phyloP scores from a whole-genome alignment of 2,888 invertebrate species.

The Hypomecis atomaria region DNA sequence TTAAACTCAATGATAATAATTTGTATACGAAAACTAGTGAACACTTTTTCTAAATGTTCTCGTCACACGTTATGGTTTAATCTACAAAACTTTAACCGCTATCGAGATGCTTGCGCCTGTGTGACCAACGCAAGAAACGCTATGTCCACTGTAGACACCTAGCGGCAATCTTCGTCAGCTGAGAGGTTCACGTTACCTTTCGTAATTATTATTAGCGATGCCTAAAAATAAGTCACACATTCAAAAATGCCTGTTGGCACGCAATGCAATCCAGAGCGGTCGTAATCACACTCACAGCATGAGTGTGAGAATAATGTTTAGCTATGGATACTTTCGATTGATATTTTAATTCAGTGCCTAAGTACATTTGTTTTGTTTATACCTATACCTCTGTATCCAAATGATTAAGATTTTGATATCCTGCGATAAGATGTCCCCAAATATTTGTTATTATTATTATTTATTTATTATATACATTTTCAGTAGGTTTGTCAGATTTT shows the following conservation, averaged over 20 bases:
- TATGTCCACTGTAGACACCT: slow-evolving; percentile 49
- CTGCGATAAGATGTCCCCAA: too few relatives aligned
- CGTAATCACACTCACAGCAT: slow-evolving; percentile 69
- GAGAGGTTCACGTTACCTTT: slow-evolving; percentile 82
- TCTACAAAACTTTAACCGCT: background rate
- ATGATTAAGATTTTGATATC: too few relatives aligned
- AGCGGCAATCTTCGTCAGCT: slow-evolving; percentile 59
- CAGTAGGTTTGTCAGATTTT: too few relatives aligned
- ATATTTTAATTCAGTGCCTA: background rate
- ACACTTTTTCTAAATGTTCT: too few relatives aligned
- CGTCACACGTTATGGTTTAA: background rate
- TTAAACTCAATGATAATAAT: too few relatives aligned
- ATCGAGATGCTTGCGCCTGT: slow-evolving; percentile 30
- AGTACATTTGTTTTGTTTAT: background rate
- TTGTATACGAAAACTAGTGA: too few relatives aligned
- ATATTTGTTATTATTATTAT: too few relatives aligned
- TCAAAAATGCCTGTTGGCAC: slow-evolving; percentile 79
- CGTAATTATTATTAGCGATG: slow-evolving; percentile 80
- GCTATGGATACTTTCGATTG: background rate
- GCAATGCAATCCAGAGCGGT: slow-evolving; percentile 65
- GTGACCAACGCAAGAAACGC: slow-evolving; percentile 54
- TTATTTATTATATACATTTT: too few relatives aligned
- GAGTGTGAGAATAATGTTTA: slow-evolving; percentile 49
- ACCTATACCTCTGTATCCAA: background rate
- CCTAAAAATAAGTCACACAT: slow-evolving; percentile 83